These are phyloP conservation scores for Ochotona curzoniae DNA, from an alignment of 2,113 vertebrate genomes.

Conservation along the genomic window DNA sequence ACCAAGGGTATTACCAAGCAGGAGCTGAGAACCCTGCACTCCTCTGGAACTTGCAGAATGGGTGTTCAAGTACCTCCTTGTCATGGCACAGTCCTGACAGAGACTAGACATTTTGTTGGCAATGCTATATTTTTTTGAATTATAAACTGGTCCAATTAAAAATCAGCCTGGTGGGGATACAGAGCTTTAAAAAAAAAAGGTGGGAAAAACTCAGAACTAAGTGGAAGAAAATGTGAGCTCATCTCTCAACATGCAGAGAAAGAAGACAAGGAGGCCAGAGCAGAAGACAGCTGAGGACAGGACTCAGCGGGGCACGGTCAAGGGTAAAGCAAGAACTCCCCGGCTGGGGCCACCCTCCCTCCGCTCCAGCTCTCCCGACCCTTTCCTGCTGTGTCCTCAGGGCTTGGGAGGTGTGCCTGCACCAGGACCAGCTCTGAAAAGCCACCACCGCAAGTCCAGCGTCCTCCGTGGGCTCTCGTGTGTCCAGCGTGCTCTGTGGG, in stretches of 20 bases:
- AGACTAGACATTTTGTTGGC: neutral
- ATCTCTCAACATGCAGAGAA: neutral
- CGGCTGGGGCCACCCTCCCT: neutral
- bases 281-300: neutral
- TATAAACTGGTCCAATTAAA: too few species aligned
- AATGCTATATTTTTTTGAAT: neutral
- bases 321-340: neutral
- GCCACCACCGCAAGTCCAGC: too few species aligned
- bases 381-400: fast-evolving
- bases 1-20: neutral
- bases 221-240: fast-evolving
- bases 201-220: fast-evolving
- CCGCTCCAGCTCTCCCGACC: neutral
- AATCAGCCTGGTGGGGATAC: neutral
- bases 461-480: too few species aligned
- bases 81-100: neutral
- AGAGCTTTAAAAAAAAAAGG: neutral
- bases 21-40: neutral
- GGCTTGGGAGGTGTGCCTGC: neutral
- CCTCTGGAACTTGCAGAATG: neutral
- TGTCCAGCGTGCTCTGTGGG: too few species aligned
- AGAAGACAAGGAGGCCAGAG: too few species aligned
- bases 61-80: neutral
- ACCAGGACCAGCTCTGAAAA: too few species aligned
- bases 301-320: neutral